These are phyloP conservation scores for Julus scandinavius DNA, from an alignment of 2,888 invertebrate genomes.

Conservation along the genomic window DNA sequence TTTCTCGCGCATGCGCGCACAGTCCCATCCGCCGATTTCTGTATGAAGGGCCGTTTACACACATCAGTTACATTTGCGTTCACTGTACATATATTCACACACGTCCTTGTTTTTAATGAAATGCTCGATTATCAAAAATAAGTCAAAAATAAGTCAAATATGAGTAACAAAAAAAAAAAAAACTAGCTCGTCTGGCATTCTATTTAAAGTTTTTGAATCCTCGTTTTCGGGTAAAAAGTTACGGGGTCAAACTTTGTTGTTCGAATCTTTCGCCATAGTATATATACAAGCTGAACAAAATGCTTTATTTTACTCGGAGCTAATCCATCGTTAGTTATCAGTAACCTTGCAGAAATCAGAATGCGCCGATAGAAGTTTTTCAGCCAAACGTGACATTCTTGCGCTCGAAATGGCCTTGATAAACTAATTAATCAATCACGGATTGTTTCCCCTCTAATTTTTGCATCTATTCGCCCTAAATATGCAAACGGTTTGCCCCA, in stretches of 20 bases:
- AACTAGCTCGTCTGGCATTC: neutral
- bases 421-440: conserved; percentile 39
- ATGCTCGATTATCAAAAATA: too few relatives aligned
- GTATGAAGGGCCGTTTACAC: too few relatives aligned
- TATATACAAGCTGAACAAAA: neutral
- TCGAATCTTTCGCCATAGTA: neutral
- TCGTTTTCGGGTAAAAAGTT: neutral
- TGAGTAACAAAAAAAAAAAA: neutral
- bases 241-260: neutral
- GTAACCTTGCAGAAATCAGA: neutral
- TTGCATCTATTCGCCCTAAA: conserved; percentile 35
- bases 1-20: too few relatives aligned
- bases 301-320: neutral
- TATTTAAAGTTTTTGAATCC: neutral
- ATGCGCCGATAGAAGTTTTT: conserved; percentile 37
- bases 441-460: conserved; percentile 25
- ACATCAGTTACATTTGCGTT: too few relatives aligned
- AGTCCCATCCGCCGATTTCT: too few relatives aligned
- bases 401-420: conserved; percentile 35
- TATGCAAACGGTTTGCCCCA: conserved; percentile 20
- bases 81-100: too few relatives aligned
- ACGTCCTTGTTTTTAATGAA: too few relatives aligned
- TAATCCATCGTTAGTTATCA: conserved; percentile 29
- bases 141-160: neutral
- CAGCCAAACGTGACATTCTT: conserved; percentile 34